These are phyloP conservation scores for Limonius californicus DNA, from an alignment of 1,140 invertebrate genomes.

Conservation along the genomic window DNA sequence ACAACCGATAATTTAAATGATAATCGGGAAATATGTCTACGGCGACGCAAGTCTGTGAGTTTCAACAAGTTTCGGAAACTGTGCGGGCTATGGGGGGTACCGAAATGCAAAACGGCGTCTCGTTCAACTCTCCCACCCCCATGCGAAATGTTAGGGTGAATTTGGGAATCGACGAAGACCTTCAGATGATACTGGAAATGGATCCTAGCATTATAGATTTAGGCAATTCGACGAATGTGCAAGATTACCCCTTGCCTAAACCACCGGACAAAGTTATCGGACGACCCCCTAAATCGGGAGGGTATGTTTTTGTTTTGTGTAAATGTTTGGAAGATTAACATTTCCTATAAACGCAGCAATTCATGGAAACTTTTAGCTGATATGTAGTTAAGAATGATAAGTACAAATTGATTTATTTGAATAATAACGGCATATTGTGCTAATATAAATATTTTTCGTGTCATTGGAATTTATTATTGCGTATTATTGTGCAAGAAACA, in stretches of 20 bases:
- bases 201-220: conserved; percentile 59
- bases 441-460: too few relatives aligned
- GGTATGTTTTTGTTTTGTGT: conserved; percentile 36
- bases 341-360: too few relatives aligned
- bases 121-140: not conserved
- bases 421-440: too few relatives aligned
- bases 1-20: too few relatives aligned
- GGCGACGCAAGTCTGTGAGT: not conserved
- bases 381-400: too few relatives aligned
- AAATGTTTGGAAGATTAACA: too few relatives aligned
- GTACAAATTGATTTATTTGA: too few relatives aligned
- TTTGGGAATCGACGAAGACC: conserved; percentile 58
- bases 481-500: too few relatives aligned
- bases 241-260: conserved; percentile 27
- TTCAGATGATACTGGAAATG: conserved; percentile 61
- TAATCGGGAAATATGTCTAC: not conserved
- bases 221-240: conserved; percentile 31
- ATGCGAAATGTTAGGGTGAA: conserved; percentile 50
- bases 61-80: conserved; percentile 1
- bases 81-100: not conserved
- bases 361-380: too few relatives aligned
- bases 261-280: conserved; percentile 27
- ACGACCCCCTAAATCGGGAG: conserved; percentile 45
- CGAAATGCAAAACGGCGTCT: not conserved
- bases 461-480: too few relatives aligned